Evolutionary conservation across 2,113 vertebrate genomes (phyloP).

Genomic region (Takifugu bimaculatus): DNA sequence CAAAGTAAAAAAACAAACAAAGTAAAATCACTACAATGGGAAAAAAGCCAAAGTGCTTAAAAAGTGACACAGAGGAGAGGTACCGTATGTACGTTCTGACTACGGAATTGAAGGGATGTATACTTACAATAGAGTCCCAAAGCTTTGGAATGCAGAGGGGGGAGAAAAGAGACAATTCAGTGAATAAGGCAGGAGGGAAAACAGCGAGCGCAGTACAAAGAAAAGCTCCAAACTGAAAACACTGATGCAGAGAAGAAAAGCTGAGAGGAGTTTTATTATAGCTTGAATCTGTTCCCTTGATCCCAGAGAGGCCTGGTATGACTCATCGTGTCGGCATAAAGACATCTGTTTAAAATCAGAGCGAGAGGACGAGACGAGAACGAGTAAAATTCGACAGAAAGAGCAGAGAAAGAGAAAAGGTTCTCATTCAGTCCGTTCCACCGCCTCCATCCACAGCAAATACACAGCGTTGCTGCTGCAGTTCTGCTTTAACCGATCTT

Average conservation of each 20-base stretch:
- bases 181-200: conserved; percentile 25
- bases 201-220: conserved; percentile 12
- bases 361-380: neutral
- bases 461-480: no score
- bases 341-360: conserved; percentile 60
- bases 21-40: conserved; percentile 13
- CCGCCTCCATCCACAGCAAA: no score
- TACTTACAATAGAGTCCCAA: conserved; percentile 96
- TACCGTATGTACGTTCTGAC: conserved; percentile 16
- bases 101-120: conserved; percentile 27
- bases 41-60: neutral
- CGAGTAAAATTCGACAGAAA: neutral
- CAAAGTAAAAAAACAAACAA: conserved; percentile 7
- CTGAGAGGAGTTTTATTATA: conserved; percentile 27
- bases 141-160: conserved; percentile 74
- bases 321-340: conserved; percentile 45
- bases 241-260: conserved; percentile 22
- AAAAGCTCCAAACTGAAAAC: conserved; percentile 32
- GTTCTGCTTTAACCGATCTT: no score
- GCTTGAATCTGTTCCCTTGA: conserved; percentile 35
- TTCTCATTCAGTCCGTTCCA: no score
- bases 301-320: conserved; percentile 36
- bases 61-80: neutral
- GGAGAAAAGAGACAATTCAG: conserved; percentile 38
- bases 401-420: neutral